Base-by-base conservation (phyloP, 2,113 vertebrate species). In the Setophaga kirtlandii region DNA sequence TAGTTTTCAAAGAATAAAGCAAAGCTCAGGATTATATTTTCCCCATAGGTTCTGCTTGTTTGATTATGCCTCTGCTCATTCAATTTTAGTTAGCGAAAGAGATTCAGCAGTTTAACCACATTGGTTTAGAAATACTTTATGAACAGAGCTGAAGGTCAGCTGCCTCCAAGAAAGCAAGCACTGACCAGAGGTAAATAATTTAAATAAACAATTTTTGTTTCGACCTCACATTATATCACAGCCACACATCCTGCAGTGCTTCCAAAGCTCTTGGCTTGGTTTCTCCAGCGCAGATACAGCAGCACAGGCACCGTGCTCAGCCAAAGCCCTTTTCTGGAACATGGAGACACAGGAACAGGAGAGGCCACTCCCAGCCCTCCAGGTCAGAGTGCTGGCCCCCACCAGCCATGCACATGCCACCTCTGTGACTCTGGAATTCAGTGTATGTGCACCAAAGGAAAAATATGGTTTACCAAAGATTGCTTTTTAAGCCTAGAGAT, bases 301-400 rank as follows among this genome's bases (percentile, higher is more conserved):
- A 75, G 73, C 0, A 0, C 46, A 35, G 41, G 39, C 7, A 15
- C 22, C 2, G 0, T 20, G 46, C 9, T 55, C 62, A 79, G 23
- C 4, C 39, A 46, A 39, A 87, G 55, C 35, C 35, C 16, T 65
- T 50, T 21, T 49, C 58, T 62, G 83, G 53, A 71, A 19, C 3
- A 6, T 7, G 37, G 35, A 87, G 33, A 37, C 65, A 33, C 24
- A 33, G 27, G 19, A 6, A 12, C 10, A 31, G 11, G 23, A 68
- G 47, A 58, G 27, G 53, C 44, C 53, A 42, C 17, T 58, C 23
- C 0, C 0, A 0, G 11, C 41, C 62, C n/a, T 50, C 49, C 19
- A 62, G 27, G 30, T 41, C 21, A 46, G 46, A 0, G 18, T 76
- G 52, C 33, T 20, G 5, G 62, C 42, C 62, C 25, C 49, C 33